Percentiles rank a stretch among this genome's conserved stretches.
Evolutionary conservation across 1,140 invertebrate genomes (phyloP).

Genomic region (Lamellibrachia luymesi): DNA sequence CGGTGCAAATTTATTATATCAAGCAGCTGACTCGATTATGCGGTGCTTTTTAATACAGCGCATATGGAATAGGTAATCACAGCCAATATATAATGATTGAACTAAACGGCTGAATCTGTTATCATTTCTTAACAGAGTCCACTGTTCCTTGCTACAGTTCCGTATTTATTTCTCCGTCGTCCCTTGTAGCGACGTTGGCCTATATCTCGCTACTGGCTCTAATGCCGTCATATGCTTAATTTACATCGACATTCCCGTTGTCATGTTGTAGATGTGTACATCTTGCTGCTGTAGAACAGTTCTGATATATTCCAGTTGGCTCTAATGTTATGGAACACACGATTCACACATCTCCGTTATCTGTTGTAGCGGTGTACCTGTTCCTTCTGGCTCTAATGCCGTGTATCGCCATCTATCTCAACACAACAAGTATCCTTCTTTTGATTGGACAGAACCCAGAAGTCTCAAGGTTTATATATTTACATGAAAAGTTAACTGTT

Average conservation of each 20-base stretch:
- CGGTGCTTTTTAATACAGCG: too few relatives aligned
- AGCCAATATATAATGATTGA: too few relatives aligned
- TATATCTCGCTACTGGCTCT: background rate
- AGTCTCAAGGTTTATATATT: constrained; percentile 5
- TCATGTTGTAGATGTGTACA: background rate
- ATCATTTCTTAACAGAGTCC: too few relatives aligned
- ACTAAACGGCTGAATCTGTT: too few relatives aligned
- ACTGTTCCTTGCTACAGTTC: too few relatives aligned
- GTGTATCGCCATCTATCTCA: constrained; percentile 17
- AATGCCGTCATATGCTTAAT: background rate
- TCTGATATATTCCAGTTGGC: background rate
- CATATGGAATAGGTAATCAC: too few relatives aligned
- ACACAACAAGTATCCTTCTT: constrained; percentile 16
- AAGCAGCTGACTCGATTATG: too few relatives aligned
- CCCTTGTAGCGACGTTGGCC: too few relatives aligned
- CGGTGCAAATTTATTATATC: too few relatives aligned
- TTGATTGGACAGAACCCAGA: constrained; percentile 16
- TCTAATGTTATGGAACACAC: background rate
- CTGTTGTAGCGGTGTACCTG: background rate
- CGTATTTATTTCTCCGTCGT: too few relatives aligned
- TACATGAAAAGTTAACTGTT: background rate
- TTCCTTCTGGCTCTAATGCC: constrained; percentile 4
- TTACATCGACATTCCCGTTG: background rate
- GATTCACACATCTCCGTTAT: background rate
- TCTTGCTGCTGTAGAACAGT: too few relatives aligned